Evolutionary conservation across 2,113 vertebrate species (phyloP), one percentile per base, ranked within the genome.

Genomic region (Melanostigma gelatinosum): DNA sequence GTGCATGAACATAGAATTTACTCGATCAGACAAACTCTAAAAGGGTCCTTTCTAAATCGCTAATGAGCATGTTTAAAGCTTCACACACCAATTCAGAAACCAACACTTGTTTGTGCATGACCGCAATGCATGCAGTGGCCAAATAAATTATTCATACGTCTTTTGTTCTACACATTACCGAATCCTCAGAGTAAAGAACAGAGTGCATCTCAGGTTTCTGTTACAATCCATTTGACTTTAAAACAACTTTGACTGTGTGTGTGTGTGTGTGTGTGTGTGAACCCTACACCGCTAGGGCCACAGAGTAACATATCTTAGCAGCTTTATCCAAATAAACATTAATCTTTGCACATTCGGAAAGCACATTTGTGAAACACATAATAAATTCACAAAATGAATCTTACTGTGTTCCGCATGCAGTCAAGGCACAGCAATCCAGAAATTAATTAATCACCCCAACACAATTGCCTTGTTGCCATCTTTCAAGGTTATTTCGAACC

Each of bases 151-250:
- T 95, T 95, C 90, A 95, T 84, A 75, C 79, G 76, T 89, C 93
- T 88, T 94, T 94, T 94, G 93, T 93, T 92, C 87, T 90, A 92
- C 93, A 94, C 92, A 93, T 92, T 90, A 94, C 89, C 92, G 77
- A 89, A 92, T 93, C 92, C 90, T 89, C 54, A 48, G 91, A 79
- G 89, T 87, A 38, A 80, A 75, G 77, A 86, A 68, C 87, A 91
- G 83, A 90, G 88, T 86, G 87, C 75, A 87, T 89, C 87, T 85
- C 63, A 16, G 89, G 85, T 87, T 94, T 79, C 88, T 68, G 76
- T 93, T 93, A 88, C 93, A 94, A 94, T 93, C 92, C 91, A 88
- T 95, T 95, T 94, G 94, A 95, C 93, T 94, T 95, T 93, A 93
- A 95, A 94, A 94, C 92, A 94, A 94, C 93, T 93, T 95, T 95